Evolutionary conservation across 2,797 vertebrate species (phyloP), one percentile per base, ranked within the genome.

Genomic region (Apodemus agrarius): DNA sequence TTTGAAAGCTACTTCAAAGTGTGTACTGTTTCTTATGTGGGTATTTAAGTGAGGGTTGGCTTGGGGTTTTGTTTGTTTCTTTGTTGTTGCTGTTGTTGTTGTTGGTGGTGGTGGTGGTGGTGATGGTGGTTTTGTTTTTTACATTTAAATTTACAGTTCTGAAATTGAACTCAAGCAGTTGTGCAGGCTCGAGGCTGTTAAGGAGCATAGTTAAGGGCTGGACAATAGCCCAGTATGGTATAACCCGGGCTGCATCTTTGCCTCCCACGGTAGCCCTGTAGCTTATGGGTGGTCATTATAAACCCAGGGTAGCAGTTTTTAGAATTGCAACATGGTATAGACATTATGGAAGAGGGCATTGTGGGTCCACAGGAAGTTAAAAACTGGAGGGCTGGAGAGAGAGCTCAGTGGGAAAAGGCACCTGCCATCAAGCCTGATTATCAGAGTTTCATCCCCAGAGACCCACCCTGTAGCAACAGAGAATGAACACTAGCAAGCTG

Each of bases 151-250:
- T 82, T 69, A 93, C 75, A 52, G 19, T 76, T 93, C 76, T 95
- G 91, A 95, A 95, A 61, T 52, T 14, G 76, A 97, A 95, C 52
- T 59, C 31, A 89, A 89, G 91, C 43, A 76, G 91, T 52, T 90
- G 17, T 88, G 19, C 16, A n/a, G 6, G 40, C 49, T 72, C 31
- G 0, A 0, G 1, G 46, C 10, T 6, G 6, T 29, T 65, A 4
- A 1, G 31, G 7, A 61, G 9, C 21, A 43, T 52, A 79, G 72
- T 52, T 85, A 80, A 92, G 67, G 72, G 40, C 0, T 82, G 85
- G 93, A 61, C 76, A 49, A 79, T 6, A 59, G 31, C 78, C 43
- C 37, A 7, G 16, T 0, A 0, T 13, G 24, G 49, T 89, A 7
- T 92, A 90, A 94, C 22, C 61, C 92, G 59, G 83, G 4, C 86